A percentile compares a stretch with the other conserved stretches of the same genome.
These are phyloP conservation scores for Holcopasites calliopsidis DNA, from an alignment of 1,140 invertebrate species.

Conservation along the genomic window DNA sequence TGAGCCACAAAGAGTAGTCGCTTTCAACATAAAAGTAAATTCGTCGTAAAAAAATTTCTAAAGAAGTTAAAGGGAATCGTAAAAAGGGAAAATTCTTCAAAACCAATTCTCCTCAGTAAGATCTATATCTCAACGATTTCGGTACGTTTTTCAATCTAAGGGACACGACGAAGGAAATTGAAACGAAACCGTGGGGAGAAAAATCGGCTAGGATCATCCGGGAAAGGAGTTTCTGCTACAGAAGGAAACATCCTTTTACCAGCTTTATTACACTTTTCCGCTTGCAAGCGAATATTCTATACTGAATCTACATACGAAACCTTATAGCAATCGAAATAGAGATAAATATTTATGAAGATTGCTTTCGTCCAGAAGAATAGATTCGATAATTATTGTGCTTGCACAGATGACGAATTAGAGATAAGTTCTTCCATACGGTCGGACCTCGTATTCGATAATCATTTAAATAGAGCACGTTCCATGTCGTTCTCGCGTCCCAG, in stretches of 20 bases:
- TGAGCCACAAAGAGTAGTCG: too few species aligned
- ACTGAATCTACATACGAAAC: neutral
- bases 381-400: too few species aligned
- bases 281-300: neutral
- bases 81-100: too few species aligned
- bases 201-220: neutral
- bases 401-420: neutral
- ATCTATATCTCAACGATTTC: neutral
- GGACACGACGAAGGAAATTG: neutral
- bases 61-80: too few species aligned
- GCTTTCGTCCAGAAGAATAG: too few species aligned
- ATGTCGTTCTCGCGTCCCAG: conserved; percentile 51
- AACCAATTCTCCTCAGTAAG: too few species aligned
- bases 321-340: neutral
- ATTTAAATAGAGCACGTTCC: conserved; percentile 28
- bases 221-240: neutral
- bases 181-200: too few species aligned
- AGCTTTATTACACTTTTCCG: conserved; percentile 26
- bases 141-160: neutral
- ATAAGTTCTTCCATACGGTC: neutral
- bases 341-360: too few species aligned
- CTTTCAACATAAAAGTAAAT: too few species aligned
- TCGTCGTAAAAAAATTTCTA: too few species aligned
- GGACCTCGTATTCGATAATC: neutral
- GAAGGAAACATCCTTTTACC: conserved; percentile 11